Evolutionary conservation across 1,140 invertebrate species (phyloP).

Genomic region (Drosophila kanapiae): DNA sequence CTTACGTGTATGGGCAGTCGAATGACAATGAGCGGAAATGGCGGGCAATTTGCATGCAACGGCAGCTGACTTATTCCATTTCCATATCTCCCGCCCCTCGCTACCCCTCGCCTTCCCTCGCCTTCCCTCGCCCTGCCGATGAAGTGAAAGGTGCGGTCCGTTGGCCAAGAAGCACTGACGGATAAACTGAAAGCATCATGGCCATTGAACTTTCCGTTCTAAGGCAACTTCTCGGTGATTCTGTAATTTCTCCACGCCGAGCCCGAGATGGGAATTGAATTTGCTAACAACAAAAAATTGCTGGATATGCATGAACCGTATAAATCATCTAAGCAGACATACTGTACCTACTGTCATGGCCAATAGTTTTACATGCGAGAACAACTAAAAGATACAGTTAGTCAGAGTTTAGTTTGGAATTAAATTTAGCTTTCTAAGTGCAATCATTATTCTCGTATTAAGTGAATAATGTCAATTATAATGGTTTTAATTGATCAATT

Average conservation of each 20-base stretch:
- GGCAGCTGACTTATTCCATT: constrained; percentile 48
- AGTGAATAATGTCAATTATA: too few species aligned
- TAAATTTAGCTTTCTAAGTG: not conserved
- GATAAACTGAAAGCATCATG: constrained; percentile 32
- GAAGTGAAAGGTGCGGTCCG: constrained; percentile 49
- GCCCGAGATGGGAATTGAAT: constrained; percentile 30
- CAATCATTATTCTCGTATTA: too few species aligned
- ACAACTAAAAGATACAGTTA: constrained; percentile 9
- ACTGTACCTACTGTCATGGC: constrained; percentile 17
- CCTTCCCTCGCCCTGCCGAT: too few species aligned
- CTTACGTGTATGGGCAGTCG: constrained; percentile 60
- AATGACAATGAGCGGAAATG: constrained; percentile 78
- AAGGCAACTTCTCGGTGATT: constrained; percentile 37
- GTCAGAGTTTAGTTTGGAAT: not conserved
- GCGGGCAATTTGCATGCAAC: constrained; percentile 76
- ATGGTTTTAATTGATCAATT: too few species aligned
- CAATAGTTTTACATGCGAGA: not conserved
- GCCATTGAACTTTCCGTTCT: constrained; percentile 41
- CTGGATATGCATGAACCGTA: constrained; percentile 34
- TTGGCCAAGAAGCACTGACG: constrained; percentile 20
- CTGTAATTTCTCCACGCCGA: constrained; percentile 22
- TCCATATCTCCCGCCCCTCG: constrained; percentile 24
- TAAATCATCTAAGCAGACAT: constrained; percentile 6
- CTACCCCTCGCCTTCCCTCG: not conserved
- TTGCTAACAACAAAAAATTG: constrained; percentile 9